phyloP scores from a whole-genome alignment of 2,888 invertebrate genomes.

The Urechis unicinctus region DNA sequence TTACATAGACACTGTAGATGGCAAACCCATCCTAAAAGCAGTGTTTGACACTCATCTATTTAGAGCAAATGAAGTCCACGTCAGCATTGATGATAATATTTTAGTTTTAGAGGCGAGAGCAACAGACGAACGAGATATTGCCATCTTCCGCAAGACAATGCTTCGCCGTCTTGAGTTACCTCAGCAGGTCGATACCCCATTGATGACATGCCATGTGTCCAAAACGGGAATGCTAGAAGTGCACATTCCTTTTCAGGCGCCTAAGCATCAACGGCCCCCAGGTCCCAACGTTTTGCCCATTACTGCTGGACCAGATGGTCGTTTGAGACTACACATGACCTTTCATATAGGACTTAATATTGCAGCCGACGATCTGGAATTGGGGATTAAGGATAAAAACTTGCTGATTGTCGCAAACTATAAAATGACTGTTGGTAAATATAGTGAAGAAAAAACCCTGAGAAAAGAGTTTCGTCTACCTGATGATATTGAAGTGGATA shows the following conservation, averaged over 20 bases:
- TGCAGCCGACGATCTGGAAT: conserved; percentile 18
- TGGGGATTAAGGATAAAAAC: conserved; percentile 15
- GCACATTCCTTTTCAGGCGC: conserved; percentile 27
- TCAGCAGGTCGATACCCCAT: conserved; percentile 20
- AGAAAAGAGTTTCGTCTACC: conserved; percentile 21
- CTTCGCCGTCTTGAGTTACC: conserved; percentile 23
- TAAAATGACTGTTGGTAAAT: conserved; percentile 19
- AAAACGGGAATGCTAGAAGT: conserved; percentile 18
- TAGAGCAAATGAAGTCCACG: conserved; percentile 20
- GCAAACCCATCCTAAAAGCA: conserved; percentile 23
- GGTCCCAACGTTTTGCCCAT: conserved; percentile 24
- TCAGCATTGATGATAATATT: conserved; percentile 7
- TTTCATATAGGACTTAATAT: conserved; percentile 21
- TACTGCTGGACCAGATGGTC: conserved; percentile 16
- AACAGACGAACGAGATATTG: conserved; percentile 19
- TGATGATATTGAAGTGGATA: conserved; percentile 18
- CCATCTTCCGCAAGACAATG: conserved; percentile 23
- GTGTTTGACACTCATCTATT: conserved; percentile 25
- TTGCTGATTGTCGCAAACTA: conserved; percentile 18
- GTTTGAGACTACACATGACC: conserved; percentile 17
- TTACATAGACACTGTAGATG: conserved; percentile 23
- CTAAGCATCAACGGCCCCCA: conserved; percentile 16
- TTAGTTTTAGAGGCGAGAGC: conserved; percentile 17
- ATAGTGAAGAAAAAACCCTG: conserved; percentile 16
- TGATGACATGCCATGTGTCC: conserved; percentile 21